These are phyloP conservation scores for Chrysemys picta DNA, from an alignment of 2,113 vertebrate species.

Conservation along the genomic window DNA sequence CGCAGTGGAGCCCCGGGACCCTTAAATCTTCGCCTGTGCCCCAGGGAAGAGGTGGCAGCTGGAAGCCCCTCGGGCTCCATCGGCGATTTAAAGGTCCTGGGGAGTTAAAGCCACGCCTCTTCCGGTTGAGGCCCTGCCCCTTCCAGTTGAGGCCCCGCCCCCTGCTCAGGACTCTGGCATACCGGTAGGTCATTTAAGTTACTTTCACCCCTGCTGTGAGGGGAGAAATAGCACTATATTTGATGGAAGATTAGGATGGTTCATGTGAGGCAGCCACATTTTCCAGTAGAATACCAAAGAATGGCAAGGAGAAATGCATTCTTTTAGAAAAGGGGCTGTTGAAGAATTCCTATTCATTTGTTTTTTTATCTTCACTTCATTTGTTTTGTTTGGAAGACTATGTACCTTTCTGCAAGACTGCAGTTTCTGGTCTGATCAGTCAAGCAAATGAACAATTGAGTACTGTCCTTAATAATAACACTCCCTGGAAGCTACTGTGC, in stretches of 20 bases:
- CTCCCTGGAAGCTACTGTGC: not conserved
- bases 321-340: not conserved
- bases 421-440: not conserved
- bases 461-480: not conserved
- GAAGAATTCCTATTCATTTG: not conserved
- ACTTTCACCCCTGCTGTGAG: not conserved
- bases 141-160: too few relatives aligned
- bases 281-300: not conserved
- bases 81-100: too few relatives aligned
- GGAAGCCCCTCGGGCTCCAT: too few relatives aligned
- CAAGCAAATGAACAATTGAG: not conserved
- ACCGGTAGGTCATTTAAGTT: too few relatives aligned
- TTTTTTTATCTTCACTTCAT: not conserved
- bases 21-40: too few relatives aligned
- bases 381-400: not conserved
- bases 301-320: not conserved
- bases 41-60: too few relatives aligned
- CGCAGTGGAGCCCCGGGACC: too few relatives aligned
- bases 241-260: accelerated
- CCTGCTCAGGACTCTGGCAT: too few relatives aligned
- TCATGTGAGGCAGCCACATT: accelerated
- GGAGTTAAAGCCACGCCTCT: too few relatives aligned
- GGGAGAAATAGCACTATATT: not conserved
- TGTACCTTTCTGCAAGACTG: not conserved
- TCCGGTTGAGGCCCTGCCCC: too few relatives aligned